Evolutionary conservation across 2,888 invertebrate genomes (phyloP), one percentile per base, ranked within the genome.

Genomic region (Spodoptera exigua): DNA sequence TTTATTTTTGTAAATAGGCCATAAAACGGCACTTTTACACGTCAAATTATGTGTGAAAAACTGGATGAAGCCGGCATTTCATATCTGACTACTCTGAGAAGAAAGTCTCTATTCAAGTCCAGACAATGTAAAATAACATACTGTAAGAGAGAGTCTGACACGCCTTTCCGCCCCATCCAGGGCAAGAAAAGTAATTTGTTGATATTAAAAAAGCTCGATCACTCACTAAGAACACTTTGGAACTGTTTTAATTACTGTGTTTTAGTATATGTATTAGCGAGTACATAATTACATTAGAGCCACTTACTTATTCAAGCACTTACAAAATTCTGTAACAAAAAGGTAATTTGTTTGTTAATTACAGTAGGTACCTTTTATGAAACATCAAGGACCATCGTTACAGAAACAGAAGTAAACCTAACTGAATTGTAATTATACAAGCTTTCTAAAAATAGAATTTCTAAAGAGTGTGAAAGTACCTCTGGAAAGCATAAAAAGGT

Each of bases 401-500:
- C 34, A 36, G n/a, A 35, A 41, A 18, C 18, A 55, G 12, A 35
- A 45, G 27, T 13, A 27, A 45, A 13, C 13, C 13, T 11, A 27
- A 11, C 13, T 10, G 1, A 34, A 61, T 55, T 13, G 35, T 37
- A 55, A 52, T 65, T 36, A 21, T 9, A 17, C 46, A 41, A 39
- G 18, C 16, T 44, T 54, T 45, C 12, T 36, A 17, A 49, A 69
- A 59, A 61, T 54, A 43, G 34, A 52, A 59, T 45, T 56, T 21
- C 10, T 39, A 37, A 32, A 58, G 39, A 65, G 51, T 59, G 59
- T 36, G 70, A 41, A 49, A 21, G 59, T 53, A 41, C 37, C 37
- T 52, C 17, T 35, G 46, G 71, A 51, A 47, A 54, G 53, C 53
- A 52, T 51, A 61, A 71, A 75, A 61, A 65, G 72, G 56, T 71